Evolutionary conservation across 1,140 invertebrate genomes (phyloP).

Genomic region (Papilio xuthus): DNA sequence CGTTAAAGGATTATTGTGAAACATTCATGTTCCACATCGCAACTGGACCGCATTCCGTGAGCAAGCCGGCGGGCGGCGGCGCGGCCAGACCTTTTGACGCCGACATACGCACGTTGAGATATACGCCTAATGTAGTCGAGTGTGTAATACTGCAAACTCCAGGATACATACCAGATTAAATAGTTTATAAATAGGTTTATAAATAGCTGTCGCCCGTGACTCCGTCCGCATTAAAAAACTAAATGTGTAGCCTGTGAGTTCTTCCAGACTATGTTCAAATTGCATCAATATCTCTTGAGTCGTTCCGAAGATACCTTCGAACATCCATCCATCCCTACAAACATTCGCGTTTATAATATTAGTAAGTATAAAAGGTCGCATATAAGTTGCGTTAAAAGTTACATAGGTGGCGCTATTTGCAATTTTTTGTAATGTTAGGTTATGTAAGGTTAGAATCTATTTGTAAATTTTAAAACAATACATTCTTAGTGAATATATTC

Average conservation of each 20-base stretch:
- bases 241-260: no score
- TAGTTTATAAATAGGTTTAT: background rate
- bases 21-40: conserved; percentile 2
- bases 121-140: background rate
- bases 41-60: conserved; percentile 36
- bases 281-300: no score
- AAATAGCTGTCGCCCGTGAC: no score
- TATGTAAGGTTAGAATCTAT: background rate
- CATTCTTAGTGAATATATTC: background rate
- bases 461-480: background rate
- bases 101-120: background rate
- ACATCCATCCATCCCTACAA: no score
- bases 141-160: background rate
- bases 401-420: background rate
- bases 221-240: no score
- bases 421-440: background rate
- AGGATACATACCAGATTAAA: background rate
- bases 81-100: conserved; percentile 32
- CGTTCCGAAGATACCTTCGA: no score
- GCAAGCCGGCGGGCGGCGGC: background rate
- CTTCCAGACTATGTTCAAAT: no score
- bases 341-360: no score
- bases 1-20: conserved; percentile 2
- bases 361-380: background rate
- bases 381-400: background rate